Conservation (phyloP, 2,113 vertebrate species). For the Elachura formosa region DNA sequence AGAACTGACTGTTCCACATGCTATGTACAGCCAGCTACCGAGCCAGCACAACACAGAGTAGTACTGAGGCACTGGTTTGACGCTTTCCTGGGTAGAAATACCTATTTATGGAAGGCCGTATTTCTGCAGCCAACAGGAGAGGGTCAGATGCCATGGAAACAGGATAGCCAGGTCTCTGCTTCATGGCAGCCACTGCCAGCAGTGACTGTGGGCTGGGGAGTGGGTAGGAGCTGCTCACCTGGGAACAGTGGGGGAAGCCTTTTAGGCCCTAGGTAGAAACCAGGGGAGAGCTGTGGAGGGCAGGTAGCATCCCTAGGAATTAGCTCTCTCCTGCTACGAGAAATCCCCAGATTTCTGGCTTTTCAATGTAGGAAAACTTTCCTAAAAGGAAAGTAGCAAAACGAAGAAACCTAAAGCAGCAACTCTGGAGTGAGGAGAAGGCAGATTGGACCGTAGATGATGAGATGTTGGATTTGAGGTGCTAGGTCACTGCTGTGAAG, state of each 20-base stretch:
- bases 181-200: not conserved
- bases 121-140: not conserved
- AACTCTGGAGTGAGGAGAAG: not conserved
- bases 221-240: not conserved
- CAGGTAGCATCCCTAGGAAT: not conserved
- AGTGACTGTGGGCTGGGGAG: not conserved
- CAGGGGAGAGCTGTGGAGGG: not conserved
- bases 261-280: not conserved
- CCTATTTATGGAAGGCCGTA: not conserved
- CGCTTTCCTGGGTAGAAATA: not conserved
- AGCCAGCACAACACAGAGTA: not conserved
- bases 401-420: not conserved
- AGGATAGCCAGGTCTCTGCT: not conserved
- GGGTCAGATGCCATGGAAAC: not conserved
- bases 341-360: not conserved
- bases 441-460: not conserved
- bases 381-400: not conserved
- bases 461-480: not conserved
- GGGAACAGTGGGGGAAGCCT: not conserved
- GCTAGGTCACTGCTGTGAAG: fast-evolving
- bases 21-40: not conserved
- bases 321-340: not conserved
- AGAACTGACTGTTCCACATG: not conserved
- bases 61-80: not conserved
- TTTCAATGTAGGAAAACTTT: not conserved